phyloP scores from a whole-genome alignment of 2,797 vertebrate genomes.

The Hydrophis major region DNA sequence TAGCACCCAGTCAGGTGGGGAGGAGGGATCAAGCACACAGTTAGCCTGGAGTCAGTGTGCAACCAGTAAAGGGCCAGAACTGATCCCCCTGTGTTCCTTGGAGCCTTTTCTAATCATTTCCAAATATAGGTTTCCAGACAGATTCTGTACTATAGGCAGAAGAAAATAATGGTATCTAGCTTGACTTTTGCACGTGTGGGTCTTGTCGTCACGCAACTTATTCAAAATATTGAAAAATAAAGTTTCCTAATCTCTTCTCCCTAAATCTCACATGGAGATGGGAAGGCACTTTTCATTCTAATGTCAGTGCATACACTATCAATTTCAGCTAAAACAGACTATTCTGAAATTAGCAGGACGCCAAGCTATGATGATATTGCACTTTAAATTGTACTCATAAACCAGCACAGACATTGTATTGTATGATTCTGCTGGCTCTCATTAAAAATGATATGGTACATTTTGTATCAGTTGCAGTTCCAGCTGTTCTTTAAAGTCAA shows the following conservation, averaged over 20 bases:
- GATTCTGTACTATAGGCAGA: background rate
- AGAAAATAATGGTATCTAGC: background rate
- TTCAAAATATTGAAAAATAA: background rate
- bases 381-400: background rate
- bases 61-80: background rate
- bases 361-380: background rate
- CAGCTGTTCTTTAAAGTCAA: background rate
- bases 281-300: background rate
- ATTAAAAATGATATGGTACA: background rate
- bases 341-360: background rate
- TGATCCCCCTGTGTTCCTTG: background rate
- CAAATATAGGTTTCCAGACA: background rate
- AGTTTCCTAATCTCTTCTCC: background rate
- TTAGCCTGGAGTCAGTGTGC: background rate
- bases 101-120: background rate
- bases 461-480: background rate
- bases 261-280: background rate
- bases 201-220: background rate
- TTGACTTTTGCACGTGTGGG: background rate
- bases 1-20: background rate
- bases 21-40: background rate
- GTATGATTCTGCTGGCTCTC: background rate
- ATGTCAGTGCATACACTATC: background rate
- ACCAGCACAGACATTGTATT: background rate
- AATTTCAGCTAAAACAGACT: background rate